These are phyloP conservation scores for Tauraco hartlaubi DNA, from an alignment of 2,797 vertebrate species.

Conservation along the genomic window DNA sequence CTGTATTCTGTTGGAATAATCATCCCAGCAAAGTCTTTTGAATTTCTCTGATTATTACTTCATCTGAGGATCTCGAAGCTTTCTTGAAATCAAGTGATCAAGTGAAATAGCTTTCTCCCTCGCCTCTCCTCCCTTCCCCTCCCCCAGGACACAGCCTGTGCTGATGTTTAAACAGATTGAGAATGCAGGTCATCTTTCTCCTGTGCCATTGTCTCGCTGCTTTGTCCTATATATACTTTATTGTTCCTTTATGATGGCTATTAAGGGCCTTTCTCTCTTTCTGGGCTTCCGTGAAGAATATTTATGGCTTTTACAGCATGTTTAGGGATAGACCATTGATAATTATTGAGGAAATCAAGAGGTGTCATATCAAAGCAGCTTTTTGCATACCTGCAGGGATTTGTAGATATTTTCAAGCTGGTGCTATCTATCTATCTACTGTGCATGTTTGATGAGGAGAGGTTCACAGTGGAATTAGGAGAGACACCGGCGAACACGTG, in stretches of 20 bases:
- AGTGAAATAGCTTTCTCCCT: not conserved
- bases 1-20: not conserved
- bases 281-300: conserved; percentile 46
- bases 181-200: conserved; percentile 48
- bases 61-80: not conserved
- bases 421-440: conserved; percentile 35
- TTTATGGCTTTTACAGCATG: conserved; percentile 47
- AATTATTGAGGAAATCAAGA: conserved; percentile 59
- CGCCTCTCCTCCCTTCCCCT: not conserved
- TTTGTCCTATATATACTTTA: conserved; percentile 57
- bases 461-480: not conserved
- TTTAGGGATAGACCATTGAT: conserved; percentile 19
- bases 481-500: not conserved
- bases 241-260: conserved; percentile 55
- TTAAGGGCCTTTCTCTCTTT: conserved; percentile 55
- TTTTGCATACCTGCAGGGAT: conserved; percentile 16
- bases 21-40: not conserved
- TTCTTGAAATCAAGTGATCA: not conserved
- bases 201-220: conserved; percentile 39
- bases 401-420: not conserved
- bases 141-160: not conserved
- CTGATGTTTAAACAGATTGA: conserved; percentile 18
- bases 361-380: conserved; percentile 42
- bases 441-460: conserved; percentile 33
- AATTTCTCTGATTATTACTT: not conserved